A percentile compares a stretch with the other conserved stretches of the same genome.
phyloP scores from a whole-genome alignment of 2,888 invertebrate genomes.

The Candidula unifasciata region DNA sequence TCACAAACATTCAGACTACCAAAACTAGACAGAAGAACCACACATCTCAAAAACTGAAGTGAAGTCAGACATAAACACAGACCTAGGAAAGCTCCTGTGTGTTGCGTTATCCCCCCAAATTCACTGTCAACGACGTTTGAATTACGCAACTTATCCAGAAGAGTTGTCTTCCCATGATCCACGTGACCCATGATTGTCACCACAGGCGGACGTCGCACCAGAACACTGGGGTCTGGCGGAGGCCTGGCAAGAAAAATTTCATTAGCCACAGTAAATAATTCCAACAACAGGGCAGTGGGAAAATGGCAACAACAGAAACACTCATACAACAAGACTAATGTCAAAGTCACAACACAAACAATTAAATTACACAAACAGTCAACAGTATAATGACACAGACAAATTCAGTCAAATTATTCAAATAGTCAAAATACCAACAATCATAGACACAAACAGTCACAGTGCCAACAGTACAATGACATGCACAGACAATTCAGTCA shows the following conservation, averaged over 20 bases:
- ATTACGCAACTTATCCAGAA: constrained; percentile 91
- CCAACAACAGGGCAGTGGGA: background rate
- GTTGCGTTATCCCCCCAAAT: constrained; percentile 99
- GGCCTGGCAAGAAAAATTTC: constrained; percentile 55
- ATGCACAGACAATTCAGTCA: no score
- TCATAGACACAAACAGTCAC: background rate
- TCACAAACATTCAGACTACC: no score
- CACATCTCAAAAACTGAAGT: no score
- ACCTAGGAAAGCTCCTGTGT: constrained; percentile 95
- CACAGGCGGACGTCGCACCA: constrained; percentile 90
- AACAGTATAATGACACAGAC: no score
- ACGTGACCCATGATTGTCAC: constrained; percentile 99
- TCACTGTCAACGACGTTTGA: constrained; percentile 92
- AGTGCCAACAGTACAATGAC: no score
- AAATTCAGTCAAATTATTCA: background rate
- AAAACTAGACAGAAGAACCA: no score
- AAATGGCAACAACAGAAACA: background rate
- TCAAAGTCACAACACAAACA: no score
- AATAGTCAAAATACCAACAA: background rate
- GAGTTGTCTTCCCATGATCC: constrained; percentile 99
- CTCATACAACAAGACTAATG: no score
- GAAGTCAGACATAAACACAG: background rate
- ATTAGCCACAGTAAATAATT: no score
- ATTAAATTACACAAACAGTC: no score
- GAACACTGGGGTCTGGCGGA: constrained; percentile 79